These are phyloP conservation scores for Drosophila mauritiana DNA, from an alignment of 1,140 invertebrate genomes.

Conservation along the genomic window DNA sequence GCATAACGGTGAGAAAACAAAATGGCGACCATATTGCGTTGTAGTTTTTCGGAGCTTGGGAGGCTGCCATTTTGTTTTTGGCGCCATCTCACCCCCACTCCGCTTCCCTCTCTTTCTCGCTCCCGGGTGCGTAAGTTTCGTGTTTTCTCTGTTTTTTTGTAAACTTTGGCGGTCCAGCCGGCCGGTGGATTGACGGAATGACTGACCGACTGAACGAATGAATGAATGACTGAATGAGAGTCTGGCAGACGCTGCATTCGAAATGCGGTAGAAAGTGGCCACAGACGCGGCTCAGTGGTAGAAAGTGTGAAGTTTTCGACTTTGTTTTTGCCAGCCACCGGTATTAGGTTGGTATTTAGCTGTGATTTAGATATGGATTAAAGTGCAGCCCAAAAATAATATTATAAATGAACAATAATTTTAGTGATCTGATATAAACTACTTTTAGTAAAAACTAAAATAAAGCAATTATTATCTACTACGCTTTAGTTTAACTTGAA, in stretches of 20 bases:
- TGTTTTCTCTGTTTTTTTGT: constrained; percentile 15
- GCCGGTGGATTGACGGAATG: constrained; percentile 21
- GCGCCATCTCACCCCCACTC: constrained; percentile 46
- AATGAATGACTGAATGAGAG: constrained; percentile 42
- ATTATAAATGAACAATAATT: no score
- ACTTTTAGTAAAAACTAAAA: no score
- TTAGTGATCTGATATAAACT: no score
- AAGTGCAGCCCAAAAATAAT: background rate
- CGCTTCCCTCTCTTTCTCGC: constrained; percentile 2
- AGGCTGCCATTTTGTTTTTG: constrained; percentile 78
- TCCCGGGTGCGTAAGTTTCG: constrained; percentile 15
- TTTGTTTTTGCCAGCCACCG: constrained; percentile 31
- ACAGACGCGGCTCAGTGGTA: constrained; percentile 36
- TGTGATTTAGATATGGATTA: constrained; percentile 5
- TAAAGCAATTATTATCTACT: no score
- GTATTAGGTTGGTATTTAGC: constrained; percentile 20
- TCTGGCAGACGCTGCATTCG: constrained; percentile 45
- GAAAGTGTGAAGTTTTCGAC: constrained; percentile 63
- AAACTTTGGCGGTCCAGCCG: constrained; percentile 29
- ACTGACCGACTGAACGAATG: constrained; percentile 20
- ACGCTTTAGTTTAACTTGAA: background rate
- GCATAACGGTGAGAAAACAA: constrained; percentile 72
- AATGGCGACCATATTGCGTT: constrained; percentile 81
- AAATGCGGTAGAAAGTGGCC: constrained; percentile 59
- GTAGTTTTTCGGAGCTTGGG: constrained; percentile 67